These are phyloP conservation scores for Littorina saxatilis DNA, from an alignment of 1,140 invertebrate genomes.

Conservation along the genomic window DNA sequence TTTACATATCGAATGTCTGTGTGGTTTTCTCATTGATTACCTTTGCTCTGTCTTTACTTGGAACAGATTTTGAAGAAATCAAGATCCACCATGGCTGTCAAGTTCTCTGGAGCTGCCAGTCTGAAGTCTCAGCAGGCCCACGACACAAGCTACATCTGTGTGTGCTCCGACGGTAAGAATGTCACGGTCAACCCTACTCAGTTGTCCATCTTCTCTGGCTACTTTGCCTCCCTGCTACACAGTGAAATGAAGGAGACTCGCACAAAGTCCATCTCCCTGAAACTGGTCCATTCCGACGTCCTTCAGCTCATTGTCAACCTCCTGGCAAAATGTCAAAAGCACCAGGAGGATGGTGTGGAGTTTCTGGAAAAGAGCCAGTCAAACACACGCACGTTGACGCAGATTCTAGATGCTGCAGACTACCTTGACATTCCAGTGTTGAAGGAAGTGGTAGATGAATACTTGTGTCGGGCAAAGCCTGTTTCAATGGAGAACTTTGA, in stretches of 20 bases:
- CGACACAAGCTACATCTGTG: constrained; percentile 30
- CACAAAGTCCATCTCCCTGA: constrained; percentile 30
- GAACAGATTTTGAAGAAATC: background rate
- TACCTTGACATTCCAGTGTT: constrained; percentile 38
- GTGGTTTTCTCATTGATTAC: no score
- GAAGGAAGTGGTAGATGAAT: constrained; percentile 30
- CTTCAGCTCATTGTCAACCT: constrained; percentile 31
- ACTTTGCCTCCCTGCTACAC: constrained; percentile 32
- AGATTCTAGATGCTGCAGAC: constrained; percentile 30
- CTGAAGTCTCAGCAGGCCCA: background rate
- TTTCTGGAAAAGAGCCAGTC: constrained; percentile 12
- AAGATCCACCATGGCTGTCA: constrained; percentile 17
- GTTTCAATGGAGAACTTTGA: constrained; percentile 1
- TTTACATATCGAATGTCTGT: no score
- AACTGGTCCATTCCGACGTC: constrained; percentile 30
- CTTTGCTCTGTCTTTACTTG: background rate
- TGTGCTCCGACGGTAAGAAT: constrained; percentile 38
- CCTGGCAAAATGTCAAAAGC: constrained; percentile 28
- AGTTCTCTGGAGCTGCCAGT: constrained; percentile 1
- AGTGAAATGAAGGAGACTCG: constrained; percentile 43
- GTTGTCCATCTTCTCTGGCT: constrained; percentile 34
- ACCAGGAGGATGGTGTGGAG: constrained; percentile 27
- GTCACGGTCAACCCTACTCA: constrained; percentile 21
- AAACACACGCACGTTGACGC: background rate
- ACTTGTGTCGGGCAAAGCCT: background rate